Conservation (phyloP, 1,140 invertebrate species). For the Euura saliciscinereae region DNA sequence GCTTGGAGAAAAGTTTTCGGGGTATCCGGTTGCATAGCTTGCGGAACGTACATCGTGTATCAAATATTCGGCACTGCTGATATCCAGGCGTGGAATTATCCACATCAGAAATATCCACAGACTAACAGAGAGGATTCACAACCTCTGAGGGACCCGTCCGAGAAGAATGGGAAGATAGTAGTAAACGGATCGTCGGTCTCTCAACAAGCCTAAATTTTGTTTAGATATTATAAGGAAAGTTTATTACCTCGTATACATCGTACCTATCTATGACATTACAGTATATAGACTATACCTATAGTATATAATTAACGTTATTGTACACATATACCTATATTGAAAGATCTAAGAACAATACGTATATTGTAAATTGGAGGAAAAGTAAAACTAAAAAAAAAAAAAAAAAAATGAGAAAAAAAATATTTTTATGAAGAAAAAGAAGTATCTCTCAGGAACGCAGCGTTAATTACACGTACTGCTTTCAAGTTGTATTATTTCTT, state of each 20-base stretch:
- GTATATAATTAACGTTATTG: too few species aligned
- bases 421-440: too few species aligned
- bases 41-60: constrained; percentile 72
- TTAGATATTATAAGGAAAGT: background rate
- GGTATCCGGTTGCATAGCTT: constrained; percentile 67
- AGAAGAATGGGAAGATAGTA: constrained; percentile 39
- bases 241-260: background rate
- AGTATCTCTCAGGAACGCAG: too few species aligned
- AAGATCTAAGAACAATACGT: too few species aligned
- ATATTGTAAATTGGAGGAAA: too few species aligned
- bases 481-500: too few species aligned
- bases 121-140: constrained; percentile 46
- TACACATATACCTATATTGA: too few species aligned
- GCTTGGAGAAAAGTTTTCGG: constrained; percentile 79
- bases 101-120: constrained; percentile 54
- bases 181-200: background rate
- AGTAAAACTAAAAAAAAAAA: too few species aligned
- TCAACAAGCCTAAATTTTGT: background rate
- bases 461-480: too few species aligned
- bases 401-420: too few species aligned
- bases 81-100: constrained; percentile 68
- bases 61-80: constrained; percentile 72
- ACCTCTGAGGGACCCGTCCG: constrained; percentile 44
- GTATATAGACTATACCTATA: too few species aligned
- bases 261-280: background rate